Evolutionary conservation across 2,113 vertebrate species (phyloP).

Genomic region (Rhinopomastus cyanomelas): DNA sequence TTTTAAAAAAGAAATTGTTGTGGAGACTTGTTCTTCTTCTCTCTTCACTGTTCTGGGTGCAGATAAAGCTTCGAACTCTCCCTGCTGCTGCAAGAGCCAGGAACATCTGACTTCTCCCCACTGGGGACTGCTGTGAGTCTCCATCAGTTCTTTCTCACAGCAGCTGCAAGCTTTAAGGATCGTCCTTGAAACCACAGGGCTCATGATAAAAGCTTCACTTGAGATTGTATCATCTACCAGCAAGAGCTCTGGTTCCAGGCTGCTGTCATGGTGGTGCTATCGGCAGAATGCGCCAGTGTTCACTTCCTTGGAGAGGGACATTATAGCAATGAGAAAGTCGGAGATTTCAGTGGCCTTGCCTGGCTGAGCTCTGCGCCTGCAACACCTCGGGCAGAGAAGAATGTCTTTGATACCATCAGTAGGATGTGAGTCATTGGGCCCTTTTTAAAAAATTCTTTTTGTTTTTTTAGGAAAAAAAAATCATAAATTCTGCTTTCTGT

Average conservation of each 20-base stretch:
- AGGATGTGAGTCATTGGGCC: not conserved
- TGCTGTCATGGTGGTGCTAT: not conserved
- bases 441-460: not conserved
- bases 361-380: not conserved
- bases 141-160: not conserved
- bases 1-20: rapidly evolving
- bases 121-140: rapidly evolving
- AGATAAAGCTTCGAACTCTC: not conserved
- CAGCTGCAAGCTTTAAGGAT: not conserved
- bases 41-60: not conserved
- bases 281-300: not conserved
- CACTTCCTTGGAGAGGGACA: not conserved
- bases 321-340: not conserved
- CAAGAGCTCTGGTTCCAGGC: not conserved
- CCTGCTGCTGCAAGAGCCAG: not conserved
- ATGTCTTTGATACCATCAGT: not conserved
- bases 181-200: rapidly evolving
- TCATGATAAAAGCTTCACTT: not conserved
- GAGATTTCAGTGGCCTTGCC: not conserved
- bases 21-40: not conserved
- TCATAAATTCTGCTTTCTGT: not conserved
- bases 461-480: not conserved
- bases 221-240: not conserved
- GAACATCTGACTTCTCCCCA: not conserved
- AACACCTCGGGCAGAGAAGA: not conserved